These are phyloP conservation scores for Arbacia lixula DNA, from an alignment of 53 echinoderm and acorn worm genomes.

Conservation along the genomic window DNA sequence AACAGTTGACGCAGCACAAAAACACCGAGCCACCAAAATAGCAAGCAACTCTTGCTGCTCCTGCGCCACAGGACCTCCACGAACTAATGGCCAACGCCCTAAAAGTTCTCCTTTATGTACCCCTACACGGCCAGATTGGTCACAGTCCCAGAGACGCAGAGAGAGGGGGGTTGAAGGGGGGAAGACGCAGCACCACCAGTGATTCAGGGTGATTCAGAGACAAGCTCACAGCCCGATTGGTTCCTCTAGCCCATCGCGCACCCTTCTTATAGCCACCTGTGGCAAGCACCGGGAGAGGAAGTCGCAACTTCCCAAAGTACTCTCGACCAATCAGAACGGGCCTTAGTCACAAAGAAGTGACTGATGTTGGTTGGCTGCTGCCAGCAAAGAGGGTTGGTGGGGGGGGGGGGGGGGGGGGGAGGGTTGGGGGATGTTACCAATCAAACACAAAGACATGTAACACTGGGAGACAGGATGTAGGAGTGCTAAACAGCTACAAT, in stretches of 20 bases:
- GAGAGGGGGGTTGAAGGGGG: background rate
- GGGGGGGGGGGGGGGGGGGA: background rate
- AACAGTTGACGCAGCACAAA: too few species aligned
- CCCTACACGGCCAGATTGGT: too few species aligned
- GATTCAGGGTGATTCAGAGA: constrained; percentile 24
- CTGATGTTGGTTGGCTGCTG: background rate
- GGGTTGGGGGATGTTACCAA: constrained; percentile 32
- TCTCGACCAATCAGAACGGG: constrained; percentile 43
- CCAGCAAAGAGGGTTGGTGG: background rate
- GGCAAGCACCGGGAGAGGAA: constrained; percentile 29
- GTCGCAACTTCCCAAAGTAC: constrained; percentile 18
- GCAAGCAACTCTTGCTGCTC: too few species aligned
- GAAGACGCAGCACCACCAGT: background rate
- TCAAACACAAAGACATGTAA: background rate
- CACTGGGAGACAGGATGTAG: too few species aligned
- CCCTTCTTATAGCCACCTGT: constrained; percentile 52
- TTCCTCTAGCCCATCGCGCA: background rate
- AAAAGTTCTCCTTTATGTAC: background rate
- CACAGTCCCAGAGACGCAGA: background rate
- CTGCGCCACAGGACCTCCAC: too few species aligned
- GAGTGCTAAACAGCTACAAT: background rate
- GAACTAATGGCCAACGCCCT: constrained; percentile 47
- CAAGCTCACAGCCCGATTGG: constrained; percentile 1
- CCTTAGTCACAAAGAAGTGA: constrained; percentile 34
- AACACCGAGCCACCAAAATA: too few species aligned